Conservation (phyloP, 1,140 invertebrate genomes). For the Teleopsis dalmanni region DNA sequence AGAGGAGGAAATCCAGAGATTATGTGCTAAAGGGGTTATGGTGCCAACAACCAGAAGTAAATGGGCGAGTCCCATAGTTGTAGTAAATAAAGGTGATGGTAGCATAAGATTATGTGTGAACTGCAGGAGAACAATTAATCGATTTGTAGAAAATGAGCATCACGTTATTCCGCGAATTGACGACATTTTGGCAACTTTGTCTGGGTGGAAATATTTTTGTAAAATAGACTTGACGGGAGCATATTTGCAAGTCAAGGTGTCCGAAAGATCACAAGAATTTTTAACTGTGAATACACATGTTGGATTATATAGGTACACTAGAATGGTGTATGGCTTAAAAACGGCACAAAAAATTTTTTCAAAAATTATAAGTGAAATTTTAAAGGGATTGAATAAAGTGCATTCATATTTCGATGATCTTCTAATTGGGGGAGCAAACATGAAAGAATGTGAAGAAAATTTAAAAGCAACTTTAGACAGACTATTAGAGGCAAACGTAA, state of each 20-base stretch:
- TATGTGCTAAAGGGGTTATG: too few species aligned
- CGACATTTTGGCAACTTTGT: neutral
- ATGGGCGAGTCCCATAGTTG: slow-evolving; percentile 2
- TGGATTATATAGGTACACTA: neutral
- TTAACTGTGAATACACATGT: neutral
- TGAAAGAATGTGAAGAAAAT: slow-evolving; percentile 5
- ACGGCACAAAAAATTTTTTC: too few species aligned
- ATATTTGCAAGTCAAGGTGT: neutral
- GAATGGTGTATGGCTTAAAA: too few species aligned
- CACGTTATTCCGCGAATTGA: too few species aligned
- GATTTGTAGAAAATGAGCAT: too few species aligned
- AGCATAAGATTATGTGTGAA: slow-evolving; percentile 1
- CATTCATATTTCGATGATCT: slow-evolving; percentile 7
- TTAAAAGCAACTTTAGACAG: neutral
- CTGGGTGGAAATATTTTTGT: neutral
- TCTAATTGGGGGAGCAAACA: slow-evolving; percentile 3
- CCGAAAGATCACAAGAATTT: neutral
- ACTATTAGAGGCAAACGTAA: slow-evolving; percentile 5
- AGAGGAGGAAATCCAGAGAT: too few species aligned
- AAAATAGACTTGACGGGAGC: neutral
- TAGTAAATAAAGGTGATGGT: slow-evolving; percentile 2
- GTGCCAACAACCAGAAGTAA: too few species aligned
- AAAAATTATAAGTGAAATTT: too few species aligned
- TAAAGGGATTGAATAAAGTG: slow-evolving; percentile 4
- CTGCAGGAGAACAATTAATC: too few species aligned